Evolutionary conservation across 2,113 vertebrate species (phyloP).

Genomic region (Leucopsar rothschildi): DNA sequence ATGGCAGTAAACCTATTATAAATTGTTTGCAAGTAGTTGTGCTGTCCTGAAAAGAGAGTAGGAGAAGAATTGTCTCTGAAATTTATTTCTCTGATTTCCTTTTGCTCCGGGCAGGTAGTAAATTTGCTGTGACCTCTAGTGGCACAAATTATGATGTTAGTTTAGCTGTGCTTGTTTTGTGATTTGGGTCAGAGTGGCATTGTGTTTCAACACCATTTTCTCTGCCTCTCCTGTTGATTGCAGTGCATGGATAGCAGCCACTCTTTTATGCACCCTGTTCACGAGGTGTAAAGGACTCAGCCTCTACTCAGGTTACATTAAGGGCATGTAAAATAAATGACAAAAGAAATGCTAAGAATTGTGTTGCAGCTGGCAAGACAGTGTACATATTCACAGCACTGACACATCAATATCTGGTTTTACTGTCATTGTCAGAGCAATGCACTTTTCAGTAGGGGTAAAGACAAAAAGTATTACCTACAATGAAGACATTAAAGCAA

Average conservation of each 20-base stretch:
- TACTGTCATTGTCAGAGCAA: not conserved
- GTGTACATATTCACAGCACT: not conserved
- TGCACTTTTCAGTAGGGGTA: not conserved
- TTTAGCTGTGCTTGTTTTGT: not conserved
- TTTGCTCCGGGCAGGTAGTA: not conserved
- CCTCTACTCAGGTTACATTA: not conserved
- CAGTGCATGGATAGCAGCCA: rapidly evolving
- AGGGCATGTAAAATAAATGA: not conserved
- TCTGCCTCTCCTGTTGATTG: not conserved
- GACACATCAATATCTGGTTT: not conserved
- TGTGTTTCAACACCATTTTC: not conserved
- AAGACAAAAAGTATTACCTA: not conserved
- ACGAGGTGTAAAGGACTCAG: not conserved
- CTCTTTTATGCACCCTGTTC: not conserved
- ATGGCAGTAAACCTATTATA: not conserved
- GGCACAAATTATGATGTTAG: not conserved
- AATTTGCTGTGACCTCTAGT: not conserved
- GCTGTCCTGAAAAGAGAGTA: not conserved
- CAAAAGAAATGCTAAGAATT: not conserved
- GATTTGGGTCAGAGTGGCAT: not conserved
- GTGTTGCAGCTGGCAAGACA: not conserved
- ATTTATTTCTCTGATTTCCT: not conserved
- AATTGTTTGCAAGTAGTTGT: not conserved
- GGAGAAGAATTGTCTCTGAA: not conserved
- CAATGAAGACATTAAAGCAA: not conserved